These are phyloP conservation scores for Aphelocoma californica DNA, from an alignment of 2,797 vertebrate genomes.

Conservation along the genomic window DNA sequence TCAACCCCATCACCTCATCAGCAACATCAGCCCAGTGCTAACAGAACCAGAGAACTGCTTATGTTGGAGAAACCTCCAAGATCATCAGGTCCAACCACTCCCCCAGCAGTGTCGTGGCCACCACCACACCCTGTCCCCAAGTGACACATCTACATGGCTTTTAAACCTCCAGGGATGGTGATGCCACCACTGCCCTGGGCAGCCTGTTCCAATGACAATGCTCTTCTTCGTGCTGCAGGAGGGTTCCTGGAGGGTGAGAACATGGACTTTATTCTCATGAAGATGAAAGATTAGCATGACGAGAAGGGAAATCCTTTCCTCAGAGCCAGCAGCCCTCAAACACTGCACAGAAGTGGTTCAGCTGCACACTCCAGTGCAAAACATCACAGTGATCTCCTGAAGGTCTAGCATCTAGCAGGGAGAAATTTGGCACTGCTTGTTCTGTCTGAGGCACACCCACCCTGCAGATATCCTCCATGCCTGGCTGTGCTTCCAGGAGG, in stretches of 20 bases:
- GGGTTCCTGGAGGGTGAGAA: neutral
- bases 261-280: neutral
- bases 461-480: neutral
- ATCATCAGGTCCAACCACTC: neutral
- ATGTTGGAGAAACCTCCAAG: neutral
- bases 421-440: rapidly evolving
- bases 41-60: neutral
- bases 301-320: neutral
- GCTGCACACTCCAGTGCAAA: neutral
- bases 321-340: neutral
- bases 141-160: neutral
- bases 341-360: neutral
- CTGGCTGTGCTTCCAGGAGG: neutral
- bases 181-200: neutral
- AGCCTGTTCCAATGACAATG: neutral
- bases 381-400: neutral
- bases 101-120: neutral
- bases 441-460: neutral
- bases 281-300: neutral
- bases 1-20: neutral
- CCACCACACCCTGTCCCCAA: neutral
- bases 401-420: neutral
- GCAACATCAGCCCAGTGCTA: neutral
- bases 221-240: neutral
- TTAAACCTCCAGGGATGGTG: neutral